Evolutionary conservation across 2,888 invertebrate genomes (phyloP).

Genomic region (Octonoba sinensis): DNA sequence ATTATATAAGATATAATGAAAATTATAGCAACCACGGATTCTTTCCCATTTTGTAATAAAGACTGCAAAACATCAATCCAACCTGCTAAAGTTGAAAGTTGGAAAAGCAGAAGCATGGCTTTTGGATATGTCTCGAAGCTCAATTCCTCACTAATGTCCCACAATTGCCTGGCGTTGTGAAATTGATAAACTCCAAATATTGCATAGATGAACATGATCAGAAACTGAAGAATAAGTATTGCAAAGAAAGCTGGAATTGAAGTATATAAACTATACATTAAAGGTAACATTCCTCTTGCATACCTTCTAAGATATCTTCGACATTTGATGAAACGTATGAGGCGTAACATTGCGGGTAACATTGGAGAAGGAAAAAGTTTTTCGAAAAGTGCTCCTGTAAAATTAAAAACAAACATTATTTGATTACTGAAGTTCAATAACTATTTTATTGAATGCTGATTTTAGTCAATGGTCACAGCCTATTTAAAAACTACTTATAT

Average conservation of each 20-base stretch:
- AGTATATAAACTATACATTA: slow-evolving; percentile 37
- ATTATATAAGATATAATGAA: slow-evolving; percentile 57
- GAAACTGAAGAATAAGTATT: slow-evolving; percentile 44
- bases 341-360: slow-evolving; percentile 58
- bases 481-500: neutral
- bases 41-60: slow-evolving; percentile 27
- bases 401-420: neutral
- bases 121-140: slow-evolving; percentile 54
- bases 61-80: slow-evolving; percentile 56
- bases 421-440: neutral
- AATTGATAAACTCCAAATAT: slow-evolving; percentile 51
- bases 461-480: neutral
- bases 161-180: slow-evolving; percentile 41
- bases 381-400: slow-evolving; percentile 49
- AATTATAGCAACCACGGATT: slow-evolving; percentile 19
- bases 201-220: slow-evolving; percentile 59
- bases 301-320: slow-evolving; percentile 49
- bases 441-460: neutral
- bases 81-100: slow-evolving; percentile 56
- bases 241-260: slow-evolving; percentile 48
- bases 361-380: slow-evolving; percentile 53
- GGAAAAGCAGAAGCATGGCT: slow-evolving; percentile 54
- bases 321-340: slow-evolving; percentile 50
- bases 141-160: slow-evolving; percentile 58
- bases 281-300: slow-evolving; percentile 45